Conservation (phyloP, 35 echinoderm and acorn worm genomes). For the Nesometra sesokonis region DNA sequence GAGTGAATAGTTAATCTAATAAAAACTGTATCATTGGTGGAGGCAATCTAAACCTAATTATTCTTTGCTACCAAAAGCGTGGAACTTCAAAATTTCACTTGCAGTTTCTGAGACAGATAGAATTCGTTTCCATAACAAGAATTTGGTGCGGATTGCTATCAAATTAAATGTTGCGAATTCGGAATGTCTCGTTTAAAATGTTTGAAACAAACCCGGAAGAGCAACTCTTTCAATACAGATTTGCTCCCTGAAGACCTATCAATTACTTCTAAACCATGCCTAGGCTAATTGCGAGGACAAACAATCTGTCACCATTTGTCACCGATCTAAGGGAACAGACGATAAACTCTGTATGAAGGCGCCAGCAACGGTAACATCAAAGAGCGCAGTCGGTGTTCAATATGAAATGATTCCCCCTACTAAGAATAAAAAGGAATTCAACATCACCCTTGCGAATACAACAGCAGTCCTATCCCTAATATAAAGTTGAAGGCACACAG, state of each 20-base stretch:
- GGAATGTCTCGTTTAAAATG: not conserved
- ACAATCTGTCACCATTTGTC: slow-evolving; percentile 86
- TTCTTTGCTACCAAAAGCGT: slow-evolving; percentile 2
- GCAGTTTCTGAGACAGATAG: not conserved
- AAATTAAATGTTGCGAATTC: not conserved
- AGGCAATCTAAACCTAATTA: slow-evolving; percentile 9
- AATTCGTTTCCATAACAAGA: not conserved
- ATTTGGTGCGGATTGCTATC: not conserved
- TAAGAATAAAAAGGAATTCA: slow-evolving; percentile 17
- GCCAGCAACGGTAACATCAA: slow-evolving; percentile 61
- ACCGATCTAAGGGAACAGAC: slow-evolving; percentile 48
- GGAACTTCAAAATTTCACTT: not conserved
- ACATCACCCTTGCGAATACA: not conserved
- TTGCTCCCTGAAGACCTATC: slow-evolving; percentile 59
- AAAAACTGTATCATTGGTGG: slow-evolving; percentile 11
- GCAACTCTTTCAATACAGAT: not conserved
- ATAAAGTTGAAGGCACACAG: not conserved
- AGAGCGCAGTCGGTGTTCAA: slow-evolving; percentile 28
- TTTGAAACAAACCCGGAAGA: not conserved
- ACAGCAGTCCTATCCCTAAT: not conserved
- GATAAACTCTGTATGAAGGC: slow-evolving; percentile 50
- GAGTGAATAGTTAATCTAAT: not conserved
- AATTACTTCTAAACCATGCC: slow-evolving; percentile 69
- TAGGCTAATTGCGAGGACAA: slow-evolving; percentile 81
- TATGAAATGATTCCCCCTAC: slow-evolving; percentile 42